Evolutionary conservation across 2,888 invertebrate genomes (phyloP), one percentile per base, ranked within the genome.

Genomic region (Brachynemurus nebulosus): DNA sequence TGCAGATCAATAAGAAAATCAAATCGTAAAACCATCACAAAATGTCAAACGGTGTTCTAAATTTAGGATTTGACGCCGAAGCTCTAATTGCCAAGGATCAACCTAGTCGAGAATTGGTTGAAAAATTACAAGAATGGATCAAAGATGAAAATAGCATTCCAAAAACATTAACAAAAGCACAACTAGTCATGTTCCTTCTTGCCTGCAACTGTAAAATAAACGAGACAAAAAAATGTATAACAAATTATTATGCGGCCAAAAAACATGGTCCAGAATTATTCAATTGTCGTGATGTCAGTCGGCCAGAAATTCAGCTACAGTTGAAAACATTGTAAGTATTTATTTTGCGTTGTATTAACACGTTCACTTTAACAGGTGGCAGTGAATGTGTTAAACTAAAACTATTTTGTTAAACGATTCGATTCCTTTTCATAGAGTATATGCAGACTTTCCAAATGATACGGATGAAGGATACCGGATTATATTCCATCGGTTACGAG

Each of bases 221-320:
- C 11, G 69, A 68, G 42, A 72, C 74, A 1, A 74, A 74, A 56
- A 62, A 58, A n/a, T 80, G 80, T 52, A 75, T 82, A 52, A 67
- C 70, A 51, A 68, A 68, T 46, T 80, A 76, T 61, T 80, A 76
- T 56, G 65, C 65, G 23, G 61, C 71, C 43, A 69, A 74, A 49
- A 70, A 69, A 51, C 70, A 70, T 50, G 67, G 69, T 0, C 76
- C 80, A 1, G 78, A 80, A 54, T 68, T 80, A 50, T 81, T 80
- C 54, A 68, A 67, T 43, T 68, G 75, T 47, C 66, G 80, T 42
- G 63, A 71, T 54, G 54, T 70, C 9, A 55, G 55, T 2, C 50
- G 51, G 2, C 60, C 62, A 2, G 63, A 63, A 44, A 48, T 70
- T 12, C 59, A 65, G 44, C 59, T 61, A 48, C 63, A 69, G 4